Evolutionary conservation across 2,113 vertebrate genomes (phyloP).

Genomic region (Phalacrocorax aristotelis): DNA sequence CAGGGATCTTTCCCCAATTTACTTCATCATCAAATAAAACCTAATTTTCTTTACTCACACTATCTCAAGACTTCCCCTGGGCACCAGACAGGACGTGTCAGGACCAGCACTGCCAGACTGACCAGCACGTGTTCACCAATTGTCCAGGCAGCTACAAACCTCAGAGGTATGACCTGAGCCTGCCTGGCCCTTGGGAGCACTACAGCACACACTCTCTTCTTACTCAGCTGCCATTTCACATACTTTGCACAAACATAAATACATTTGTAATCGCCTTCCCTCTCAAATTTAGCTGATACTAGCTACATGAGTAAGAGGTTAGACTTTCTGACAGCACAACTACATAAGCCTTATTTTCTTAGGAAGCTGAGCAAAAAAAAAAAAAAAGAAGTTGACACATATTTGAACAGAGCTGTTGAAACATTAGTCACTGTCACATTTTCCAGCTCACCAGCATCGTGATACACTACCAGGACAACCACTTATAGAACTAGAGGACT

Average conservation of each 20-base stretch:
- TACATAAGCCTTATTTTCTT: background rate
- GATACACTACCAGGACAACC: background rate
- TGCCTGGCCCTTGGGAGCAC: background rate
- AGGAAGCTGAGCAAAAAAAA: background rate
- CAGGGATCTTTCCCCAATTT: background rate
- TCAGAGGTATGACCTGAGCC: background rate
- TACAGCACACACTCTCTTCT: rapidly evolving
- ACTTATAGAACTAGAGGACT: background rate
- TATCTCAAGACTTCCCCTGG: background rate
- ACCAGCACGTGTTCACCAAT: rapidly evolving
- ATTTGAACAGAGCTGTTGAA: background rate
- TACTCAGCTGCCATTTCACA: background rate
- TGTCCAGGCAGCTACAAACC: background rate
- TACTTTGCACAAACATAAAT: background rate
- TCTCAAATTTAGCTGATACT: background rate
- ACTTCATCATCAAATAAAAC: background rate
- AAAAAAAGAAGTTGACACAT: background rate
- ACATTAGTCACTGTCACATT: background rate
- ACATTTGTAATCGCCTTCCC: background rate
- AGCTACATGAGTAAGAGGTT: background rate
- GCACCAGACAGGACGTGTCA: rapidly evolving
- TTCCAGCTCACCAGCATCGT: background rate
- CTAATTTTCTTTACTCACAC: background rate
- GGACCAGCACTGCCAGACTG: background rate
- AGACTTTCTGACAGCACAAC: background rate